Conservation (phyloP, 2,888 invertebrate species). For the Synergus itoensis region DNA sequence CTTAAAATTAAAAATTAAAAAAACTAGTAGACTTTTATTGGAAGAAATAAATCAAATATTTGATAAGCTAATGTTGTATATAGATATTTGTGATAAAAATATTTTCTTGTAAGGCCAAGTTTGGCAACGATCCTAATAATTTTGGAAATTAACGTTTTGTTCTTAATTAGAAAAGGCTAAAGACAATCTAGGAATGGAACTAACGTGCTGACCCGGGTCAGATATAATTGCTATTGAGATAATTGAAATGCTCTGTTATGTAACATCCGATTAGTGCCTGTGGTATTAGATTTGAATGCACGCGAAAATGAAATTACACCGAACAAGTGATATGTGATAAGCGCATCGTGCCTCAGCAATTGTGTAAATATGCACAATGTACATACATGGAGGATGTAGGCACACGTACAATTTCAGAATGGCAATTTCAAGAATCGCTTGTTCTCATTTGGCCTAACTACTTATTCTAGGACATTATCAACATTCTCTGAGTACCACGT, state of each 20-base stretch:
- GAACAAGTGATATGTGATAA: constrained; percentile 34
- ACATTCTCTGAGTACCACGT: background rate
- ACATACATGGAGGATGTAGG: background rate
- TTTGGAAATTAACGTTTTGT: constrained; percentile 6
- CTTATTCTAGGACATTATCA: constrained; percentile 9
- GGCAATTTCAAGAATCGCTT: constrained; percentile 11
- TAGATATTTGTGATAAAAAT: no score
- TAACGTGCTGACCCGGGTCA: constrained; percentile 33
- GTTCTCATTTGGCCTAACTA: constrained; percentile 9
- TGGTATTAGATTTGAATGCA: constrained; percentile 32
- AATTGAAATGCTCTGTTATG: constrained; percentile 41
- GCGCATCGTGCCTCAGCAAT: constrained; percentile 11
- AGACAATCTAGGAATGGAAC: constrained; percentile 8
- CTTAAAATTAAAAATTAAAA: no score
- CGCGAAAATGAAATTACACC: constrained; percentile 35
- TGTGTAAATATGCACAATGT: constrained; percentile 22
- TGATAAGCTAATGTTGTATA: no score
- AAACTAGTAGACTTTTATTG: no score
- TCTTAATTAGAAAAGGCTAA: constrained; percentile 31
- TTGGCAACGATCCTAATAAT: background rate
- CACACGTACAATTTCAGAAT: background rate
- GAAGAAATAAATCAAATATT: no score
- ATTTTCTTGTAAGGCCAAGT: no score
- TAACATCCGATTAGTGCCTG: constrained; percentile 36
- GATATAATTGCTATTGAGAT: constrained; percentile 37